phyloP scores from a whole-genome alignment of 2,888 invertebrate genomes.

The Amphiduros pacificus region DNA sequence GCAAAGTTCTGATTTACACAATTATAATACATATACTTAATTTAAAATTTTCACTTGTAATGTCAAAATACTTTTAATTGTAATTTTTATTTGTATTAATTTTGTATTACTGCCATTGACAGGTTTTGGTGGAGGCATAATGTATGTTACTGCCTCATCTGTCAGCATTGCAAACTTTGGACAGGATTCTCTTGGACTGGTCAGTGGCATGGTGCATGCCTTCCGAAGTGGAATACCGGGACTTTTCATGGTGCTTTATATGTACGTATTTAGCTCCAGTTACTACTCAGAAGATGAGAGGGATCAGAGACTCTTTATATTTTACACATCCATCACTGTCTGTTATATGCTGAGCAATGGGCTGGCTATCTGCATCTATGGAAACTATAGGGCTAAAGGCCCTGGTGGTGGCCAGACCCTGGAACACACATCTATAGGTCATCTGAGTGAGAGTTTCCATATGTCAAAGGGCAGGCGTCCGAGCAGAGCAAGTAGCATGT shows the following conservation, averaged over 20 bases:
- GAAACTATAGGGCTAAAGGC: not conserved
- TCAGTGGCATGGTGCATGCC: conserved; percentile 12
- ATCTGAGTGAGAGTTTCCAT: too few relatives aligned
- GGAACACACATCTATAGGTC: too few relatives aligned
- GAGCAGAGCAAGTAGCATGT: too few relatives aligned
- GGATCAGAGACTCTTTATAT: not conserved
- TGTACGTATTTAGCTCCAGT: not conserved
- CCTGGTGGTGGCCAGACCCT: too few relatives aligned
- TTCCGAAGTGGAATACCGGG: not conserved
- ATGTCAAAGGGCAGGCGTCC: too few relatives aligned
- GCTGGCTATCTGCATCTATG: not conserved
- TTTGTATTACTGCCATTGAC: too few relatives aligned
- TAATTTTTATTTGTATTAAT: too few relatives aligned
- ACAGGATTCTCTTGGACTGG: conserved; percentile 5
- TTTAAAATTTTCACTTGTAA: too few relatives aligned
- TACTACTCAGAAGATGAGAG: not conserved
- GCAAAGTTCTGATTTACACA: too few relatives aligned
- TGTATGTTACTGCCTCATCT: conserved; percentile 10
- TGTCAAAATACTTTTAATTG: too few relatives aligned
- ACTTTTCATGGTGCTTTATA: not conserved
- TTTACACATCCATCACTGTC: not conserved
- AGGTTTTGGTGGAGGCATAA: conserved; percentile 10
- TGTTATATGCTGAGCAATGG: not conserved
- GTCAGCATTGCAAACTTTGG: conserved; percentile 9
- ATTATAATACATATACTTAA: too few relatives aligned